These are phyloP conservation scores for Pseudomyrmex concolor DNA, from an alignment of 1,140 invertebrate genomes.

Conservation along the genomic window DNA sequence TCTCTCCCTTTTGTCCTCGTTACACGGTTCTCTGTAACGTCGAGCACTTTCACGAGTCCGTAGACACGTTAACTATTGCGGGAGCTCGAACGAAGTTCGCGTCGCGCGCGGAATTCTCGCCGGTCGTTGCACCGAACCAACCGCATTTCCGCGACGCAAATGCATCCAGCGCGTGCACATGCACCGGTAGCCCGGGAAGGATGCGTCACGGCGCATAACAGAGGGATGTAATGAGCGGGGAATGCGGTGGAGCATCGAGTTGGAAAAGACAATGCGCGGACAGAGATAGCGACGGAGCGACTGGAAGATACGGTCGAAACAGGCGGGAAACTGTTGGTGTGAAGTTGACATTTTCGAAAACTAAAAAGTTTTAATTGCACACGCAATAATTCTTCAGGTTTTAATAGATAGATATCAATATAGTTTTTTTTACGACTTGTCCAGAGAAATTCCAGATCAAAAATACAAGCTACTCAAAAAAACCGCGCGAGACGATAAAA, in stretches of 20 bases:
- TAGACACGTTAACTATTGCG: conserved; percentile 48
- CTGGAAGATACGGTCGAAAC: conserved; percentile 16
- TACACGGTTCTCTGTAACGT: conserved; percentile 11
- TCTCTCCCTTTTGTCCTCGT: conserved; percentile 26
- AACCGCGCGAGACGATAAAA: neutral
- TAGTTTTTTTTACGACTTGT: no score
- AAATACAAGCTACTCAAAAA: neutral
- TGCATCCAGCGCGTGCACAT: conserved; percentile 34
- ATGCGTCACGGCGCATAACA: conserved; percentile 32
- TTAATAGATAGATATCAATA: no score
- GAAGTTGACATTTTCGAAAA: no score
- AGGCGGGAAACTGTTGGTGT: neutral
- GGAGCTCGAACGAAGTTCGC: conserved; percentile 47
- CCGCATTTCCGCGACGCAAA: conserved; percentile 43
- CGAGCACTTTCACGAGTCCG: conserved; percentile 13
- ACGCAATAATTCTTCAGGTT: no score
- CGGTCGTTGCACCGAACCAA: conserved; percentile 41
- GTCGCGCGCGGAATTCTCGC: conserved; percentile 53
- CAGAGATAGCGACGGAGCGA: conserved; percentile 20
- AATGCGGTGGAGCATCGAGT: conserved; percentile 34
- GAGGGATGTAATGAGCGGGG: conserved; percentile 40
- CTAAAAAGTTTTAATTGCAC: no score
- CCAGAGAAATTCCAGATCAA: no score
- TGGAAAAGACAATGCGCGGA: conserved; percentile 51
- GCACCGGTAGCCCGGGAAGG: conserved; percentile 28